Evolutionary conservation across 1,140 invertebrate species (phyloP), one percentile per base, ranked within the genome.

Genomic region (Tribolium madens): DNA sequence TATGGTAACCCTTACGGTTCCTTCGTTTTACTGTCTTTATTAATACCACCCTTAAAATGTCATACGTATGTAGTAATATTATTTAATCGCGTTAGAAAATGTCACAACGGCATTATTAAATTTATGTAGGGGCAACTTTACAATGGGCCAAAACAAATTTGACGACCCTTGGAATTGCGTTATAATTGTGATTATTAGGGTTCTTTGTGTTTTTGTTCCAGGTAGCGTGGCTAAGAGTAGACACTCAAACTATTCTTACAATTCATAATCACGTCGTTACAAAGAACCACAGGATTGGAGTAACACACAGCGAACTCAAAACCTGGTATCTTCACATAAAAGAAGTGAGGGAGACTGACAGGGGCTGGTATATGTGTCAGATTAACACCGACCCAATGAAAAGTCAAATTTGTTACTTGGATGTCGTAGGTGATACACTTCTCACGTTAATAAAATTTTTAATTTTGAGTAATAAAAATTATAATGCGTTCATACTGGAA

Each of bases 321-420:
- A 94, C 93, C 0, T 96, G 95, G 95, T 92, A 92, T 85, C 88
- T 96, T 7, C 93, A 95, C 81, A 93, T 97, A 81, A 89, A 92
- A 53, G 93, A 95, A 82, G 93, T 96, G 0, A 88, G 90, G 10
- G 91, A 94, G 84, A 89, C 90, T 0, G 95, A 96, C 86, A 88
- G 91, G 12, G 95, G 94, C 15, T 94, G 93, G 89, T 94, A 95
- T 85, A 95, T 95, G 93, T 95, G 94, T 85, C 94, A 96, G 87
- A 93, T 97, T 77, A 97, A 97, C 86, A 96, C 96, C 2, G 94
- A 95, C 84, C 93, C 95, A 0, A 97, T 97, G 94, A 95, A 95
- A 83, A 95, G 93, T 84, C 94, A 95, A 87, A 91, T 93, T 17
- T 96, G 94, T 3, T 95, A 95, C 84, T 87, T 98, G 76, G 92